Evolutionary conservation across 2,888 invertebrate genomes (phyloP).

Genomic region (Isotomurus palustris): DNA sequence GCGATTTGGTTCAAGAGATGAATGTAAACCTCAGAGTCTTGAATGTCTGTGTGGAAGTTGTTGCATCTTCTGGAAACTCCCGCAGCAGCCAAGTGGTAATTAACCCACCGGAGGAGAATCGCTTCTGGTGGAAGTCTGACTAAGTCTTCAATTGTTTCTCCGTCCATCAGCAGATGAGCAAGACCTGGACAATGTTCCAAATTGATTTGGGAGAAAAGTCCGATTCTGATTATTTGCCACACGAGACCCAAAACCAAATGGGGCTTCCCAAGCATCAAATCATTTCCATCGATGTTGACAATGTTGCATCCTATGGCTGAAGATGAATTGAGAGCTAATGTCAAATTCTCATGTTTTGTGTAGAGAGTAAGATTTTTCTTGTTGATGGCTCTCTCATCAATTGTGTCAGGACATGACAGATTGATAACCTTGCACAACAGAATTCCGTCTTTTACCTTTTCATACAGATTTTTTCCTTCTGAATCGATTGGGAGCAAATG

Average conservation of each 20-base stretch:
- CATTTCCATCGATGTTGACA: slow-evolving; percentile 91
- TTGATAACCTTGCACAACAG: slow-evolving; percentile 97
- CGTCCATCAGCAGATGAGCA: slow-evolving; percentile 80
- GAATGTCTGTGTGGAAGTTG: slow-evolving; percentile 90
- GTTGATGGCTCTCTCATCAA: slow-evolving; percentile 97
- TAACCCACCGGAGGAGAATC: slow-evolving; percentile 96
- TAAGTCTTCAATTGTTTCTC: slow-evolving; percentile 89
- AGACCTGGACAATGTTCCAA: slow-evolving; percentile 94
- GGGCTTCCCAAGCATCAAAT: slow-evolving; percentile 84
- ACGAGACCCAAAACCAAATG: slow-evolving; percentile 93
- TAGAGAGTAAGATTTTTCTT: slow-evolving; percentile 91
- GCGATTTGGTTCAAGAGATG: slow-evolving; percentile 70
- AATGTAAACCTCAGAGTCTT: slow-evolving; percentile 93
- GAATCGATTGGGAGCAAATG: slow-evolving; percentile 86
- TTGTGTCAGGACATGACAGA: slow-evolving; percentile 96
- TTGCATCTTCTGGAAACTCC: slow-evolving; percentile 74
- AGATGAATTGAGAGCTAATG: slow-evolving; percentile 88
- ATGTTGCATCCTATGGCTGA: slow-evolving; percentile 98
- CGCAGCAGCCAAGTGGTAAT: slow-evolving; percentile 88
- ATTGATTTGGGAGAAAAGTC: slow-evolving; percentile 98
- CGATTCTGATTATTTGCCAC: slow-evolving; percentile 99
- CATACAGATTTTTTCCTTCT: slow-evolving; percentile 85
- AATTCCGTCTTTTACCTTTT: slow-evolving; percentile 92
- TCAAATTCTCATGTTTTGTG: slow-evolving; percentile 92
- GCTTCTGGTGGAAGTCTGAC: slow-evolving; percentile 89